Evolutionary conservation across 2,888 invertebrate genomes (phyloP).

Genomic region (Perizoma affinitatum): DNA sequence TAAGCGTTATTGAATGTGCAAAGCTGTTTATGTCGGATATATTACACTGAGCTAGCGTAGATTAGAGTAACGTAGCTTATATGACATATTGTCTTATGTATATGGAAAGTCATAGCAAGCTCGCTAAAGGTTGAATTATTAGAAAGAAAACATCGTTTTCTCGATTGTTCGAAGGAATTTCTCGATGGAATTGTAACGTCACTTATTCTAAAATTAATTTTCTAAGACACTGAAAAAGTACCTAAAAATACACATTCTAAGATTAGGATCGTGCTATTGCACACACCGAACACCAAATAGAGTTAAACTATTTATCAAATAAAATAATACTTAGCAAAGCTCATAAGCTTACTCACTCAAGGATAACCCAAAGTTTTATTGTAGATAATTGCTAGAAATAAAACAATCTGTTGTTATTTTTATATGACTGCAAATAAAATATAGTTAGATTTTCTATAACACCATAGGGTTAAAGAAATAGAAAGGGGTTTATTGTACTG

Average conservation of each 20-base stretch:
- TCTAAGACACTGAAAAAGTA: conserved; percentile 61
- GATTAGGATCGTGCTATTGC: conserved; percentile 82
- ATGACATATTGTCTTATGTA: conserved; percentile 55
- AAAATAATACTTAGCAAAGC: conserved; percentile 60
- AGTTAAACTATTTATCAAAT: conserved; percentile 62
- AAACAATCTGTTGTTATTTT: conserved; percentile 81
- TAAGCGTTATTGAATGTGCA: conserved; percentile 82
- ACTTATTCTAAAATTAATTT: conserved; percentile 58
- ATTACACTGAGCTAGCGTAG: conserved; percentile 71
- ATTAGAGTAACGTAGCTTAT: conserved; percentile 59
- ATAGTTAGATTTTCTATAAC: conserved; percentile 80
- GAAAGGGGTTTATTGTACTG: conserved; percentile 41
- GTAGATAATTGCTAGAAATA: conserved; percentile 78
- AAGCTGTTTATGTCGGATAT: conserved; percentile 71
- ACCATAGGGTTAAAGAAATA: conserved; percentile 63
- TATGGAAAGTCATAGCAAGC: conserved; percentile 53
- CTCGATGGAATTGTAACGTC: conserved; percentile 68
- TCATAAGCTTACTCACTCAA: conserved; percentile 74
- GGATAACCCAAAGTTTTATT: conserved; percentile 63
- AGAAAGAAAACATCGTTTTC: conserved; percentile 39
- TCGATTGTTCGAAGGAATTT: conserved; percentile 69
- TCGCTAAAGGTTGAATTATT: conserved; percentile 78
- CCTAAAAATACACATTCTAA: conserved; percentile 9
- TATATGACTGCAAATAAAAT: conserved; percentile 80
- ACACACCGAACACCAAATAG: conserved; percentile 81